A percentile compares a stretch with the other conserved stretches of the same genome.
phyloP scores from a whole-genome alignment of 1,140 invertebrate genomes.

The Nasonia longicornis region DNA sequence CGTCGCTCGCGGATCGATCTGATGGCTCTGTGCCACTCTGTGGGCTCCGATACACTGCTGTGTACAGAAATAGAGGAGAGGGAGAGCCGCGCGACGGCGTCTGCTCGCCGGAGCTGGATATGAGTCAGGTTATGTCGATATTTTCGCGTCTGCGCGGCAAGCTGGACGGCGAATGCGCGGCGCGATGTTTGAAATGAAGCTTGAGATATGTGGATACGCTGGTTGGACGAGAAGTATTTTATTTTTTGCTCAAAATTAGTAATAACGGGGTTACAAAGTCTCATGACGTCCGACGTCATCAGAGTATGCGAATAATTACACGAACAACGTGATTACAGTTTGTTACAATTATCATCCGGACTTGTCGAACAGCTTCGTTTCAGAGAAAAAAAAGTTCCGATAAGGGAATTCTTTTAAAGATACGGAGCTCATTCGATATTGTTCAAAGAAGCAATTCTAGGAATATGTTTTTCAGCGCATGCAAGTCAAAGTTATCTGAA shows the following conservation, averaged over 20 bases:
- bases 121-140: conserved; percentile 49
- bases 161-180: neutral
- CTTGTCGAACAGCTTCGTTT: neutral
- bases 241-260: too few species aligned
- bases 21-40: neutral
- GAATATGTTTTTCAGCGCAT: neutral
- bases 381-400: neutral
- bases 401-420: neutral
- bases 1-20: too few species aligned
- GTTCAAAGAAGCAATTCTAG: neutral
- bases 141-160: conserved; percentile 50
- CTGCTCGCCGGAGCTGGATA: neutral
- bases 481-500: neutral
- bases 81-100: neutral
- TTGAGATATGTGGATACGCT: too few species aligned
- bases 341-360: too few species aligned
- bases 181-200: neutral
- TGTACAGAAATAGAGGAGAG: neutral
- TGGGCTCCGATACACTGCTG: too few species aligned
- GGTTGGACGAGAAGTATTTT: too few species aligned
- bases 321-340: too few species aligned
- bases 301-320: too few species aligned
- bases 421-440: too few species aligned
- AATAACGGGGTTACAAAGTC: too few species aligned
- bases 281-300: too few species aligned